A percentile compares a stretch with the other conserved stretches of the same genome.
Evolutionary conservation across 2,113 vertebrate genomes (phyloP).

Genomic region (Nesospiza acunhae): DNA sequence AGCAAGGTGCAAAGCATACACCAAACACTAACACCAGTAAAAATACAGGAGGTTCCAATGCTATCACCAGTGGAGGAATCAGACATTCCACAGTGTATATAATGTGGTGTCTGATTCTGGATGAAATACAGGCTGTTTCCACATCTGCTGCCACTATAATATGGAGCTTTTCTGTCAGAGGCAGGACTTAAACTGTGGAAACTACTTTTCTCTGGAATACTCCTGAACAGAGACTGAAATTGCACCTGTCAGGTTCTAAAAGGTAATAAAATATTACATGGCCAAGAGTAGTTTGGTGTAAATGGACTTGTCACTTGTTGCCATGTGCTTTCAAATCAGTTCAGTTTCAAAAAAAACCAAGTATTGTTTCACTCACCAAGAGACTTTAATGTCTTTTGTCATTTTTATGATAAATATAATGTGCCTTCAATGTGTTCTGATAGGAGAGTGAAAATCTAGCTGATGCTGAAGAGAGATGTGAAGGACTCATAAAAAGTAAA

Average conservation of each 20-base stretch:
- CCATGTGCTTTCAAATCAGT: not conserved
- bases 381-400: not conserved
- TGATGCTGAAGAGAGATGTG: conserved; percentile 77
- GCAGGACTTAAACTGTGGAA: not conserved
- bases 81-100: not conserved
- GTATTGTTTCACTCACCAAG: not conserved
- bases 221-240: not conserved
- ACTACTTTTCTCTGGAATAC: not conserved
- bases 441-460: conserved; percentile 79
- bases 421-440: not conserved
- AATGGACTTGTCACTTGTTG: not conserved
- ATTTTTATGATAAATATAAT: conserved; percentile 49
- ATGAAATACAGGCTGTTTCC: not conserved
- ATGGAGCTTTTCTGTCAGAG: not conserved
- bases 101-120: not conserved
- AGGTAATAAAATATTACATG: not conserved
- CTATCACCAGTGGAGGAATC: not conserved
- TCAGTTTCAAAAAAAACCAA: not conserved
- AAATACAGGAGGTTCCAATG: not conserved
- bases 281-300: not conserved
- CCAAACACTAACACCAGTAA: not conserved
- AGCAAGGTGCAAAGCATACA: not conserved
- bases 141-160: not conserved
- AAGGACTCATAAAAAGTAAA: conserved; percentile 78
- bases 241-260: not conserved